Evolutionary conservation across 64 coral and sea anemone species (phyloP).

Genomic region (Anthopleura sola): DNA sequence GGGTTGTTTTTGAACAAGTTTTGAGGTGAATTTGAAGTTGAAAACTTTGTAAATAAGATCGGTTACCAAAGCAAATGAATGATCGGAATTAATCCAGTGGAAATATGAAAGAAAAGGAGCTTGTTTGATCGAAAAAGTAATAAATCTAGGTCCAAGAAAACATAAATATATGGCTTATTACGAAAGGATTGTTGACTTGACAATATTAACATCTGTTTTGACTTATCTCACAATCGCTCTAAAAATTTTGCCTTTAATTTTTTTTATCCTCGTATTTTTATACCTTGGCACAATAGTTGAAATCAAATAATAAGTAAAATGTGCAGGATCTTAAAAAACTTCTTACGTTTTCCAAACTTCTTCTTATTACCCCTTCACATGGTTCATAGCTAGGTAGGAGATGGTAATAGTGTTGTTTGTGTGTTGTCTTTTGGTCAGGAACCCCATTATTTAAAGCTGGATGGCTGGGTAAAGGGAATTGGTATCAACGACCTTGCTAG

Average conservation of each 20-base stretch:
- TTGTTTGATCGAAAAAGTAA: neutral
- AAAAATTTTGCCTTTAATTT: neutral
- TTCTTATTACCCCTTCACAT: too few species aligned
- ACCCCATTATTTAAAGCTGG: too few species aligned
- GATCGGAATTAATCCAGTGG: neutral
- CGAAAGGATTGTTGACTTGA: neutral
- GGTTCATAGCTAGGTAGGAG: too few species aligned
- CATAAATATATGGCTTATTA: neutral
- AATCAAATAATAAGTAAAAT: too few species aligned
- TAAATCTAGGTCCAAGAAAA: neutral
- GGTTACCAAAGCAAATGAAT: slow-evolving; percentile 14
- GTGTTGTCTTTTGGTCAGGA: too few species aligned
- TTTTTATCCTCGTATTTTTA: too few species aligned
- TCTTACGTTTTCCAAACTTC: too few species aligned
- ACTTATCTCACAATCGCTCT: neutral
- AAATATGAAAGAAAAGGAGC: neutral
- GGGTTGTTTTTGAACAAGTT: neutral
- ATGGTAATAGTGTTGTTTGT: too few species aligned
- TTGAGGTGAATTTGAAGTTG: neutral
- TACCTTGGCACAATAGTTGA: too few species aligned
- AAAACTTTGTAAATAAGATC: neutral
- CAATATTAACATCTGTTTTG: neutral
- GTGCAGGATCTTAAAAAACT: too few species aligned
- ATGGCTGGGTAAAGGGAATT: too few species aligned
- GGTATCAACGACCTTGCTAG: too few species aligned